These are phyloP conservation scores for Protaetia brevitarsis DNA, from an alignment of 1,140 invertebrate genomes.

Conservation along the genomic window DNA sequence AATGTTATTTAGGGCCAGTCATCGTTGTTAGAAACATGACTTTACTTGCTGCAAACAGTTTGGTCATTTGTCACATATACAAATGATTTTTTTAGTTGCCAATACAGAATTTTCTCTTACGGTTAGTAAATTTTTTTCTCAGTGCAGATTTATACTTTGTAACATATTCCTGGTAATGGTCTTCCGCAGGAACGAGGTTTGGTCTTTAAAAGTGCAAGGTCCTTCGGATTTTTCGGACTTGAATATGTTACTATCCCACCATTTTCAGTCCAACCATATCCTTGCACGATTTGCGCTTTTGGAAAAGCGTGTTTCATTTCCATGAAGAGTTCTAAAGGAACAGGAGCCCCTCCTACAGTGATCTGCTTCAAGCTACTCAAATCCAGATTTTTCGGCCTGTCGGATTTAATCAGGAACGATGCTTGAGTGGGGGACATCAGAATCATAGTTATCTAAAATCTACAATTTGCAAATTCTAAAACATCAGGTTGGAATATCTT, in stretches of 20 bases:
- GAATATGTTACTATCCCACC: slow-evolving; percentile 34
- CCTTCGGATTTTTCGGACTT: slow-evolving; percentile 25
- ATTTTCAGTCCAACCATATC: slow-evolving; percentile 51
- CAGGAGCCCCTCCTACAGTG: slow-evolving; percentile 45
- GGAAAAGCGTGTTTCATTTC: slow-evolving; percentile 44
- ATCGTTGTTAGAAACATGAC: too few species aligned
- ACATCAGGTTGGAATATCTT: not conserved
- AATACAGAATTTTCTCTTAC: too few species aligned
- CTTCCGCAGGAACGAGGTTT: slow-evolving; percentile 47
- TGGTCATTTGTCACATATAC: too few species aligned
- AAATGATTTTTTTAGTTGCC: too few species aligned
- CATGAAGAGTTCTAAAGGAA: slow-evolving; percentile 39
- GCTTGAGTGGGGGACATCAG: slow-evolving; percentile 45
- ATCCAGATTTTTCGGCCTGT: slow-evolving; percentile 41
- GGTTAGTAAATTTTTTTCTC: too few species aligned
- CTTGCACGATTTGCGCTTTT: slow-evolving; percentile 43
- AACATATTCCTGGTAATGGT: slow-evolving; percentile 42
- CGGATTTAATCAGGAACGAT: slow-evolving; percentile 43
- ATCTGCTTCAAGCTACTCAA: slow-evolving; percentile 46
- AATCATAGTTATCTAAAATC: slow-evolving; percentile 44
- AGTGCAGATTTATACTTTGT: slow-evolving; percentile 45
- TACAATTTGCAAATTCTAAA: not conserved
- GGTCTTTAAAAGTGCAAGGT: slow-evolving; percentile 22
- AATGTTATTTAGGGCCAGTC: too few species aligned
- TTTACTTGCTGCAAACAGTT: too few species aligned